Percentiles rank a stretch among this genome's conserved stretches.
Conservation (phyloP, 2,888 invertebrate species). For the Rhorus exstirpatorius region DNA sequence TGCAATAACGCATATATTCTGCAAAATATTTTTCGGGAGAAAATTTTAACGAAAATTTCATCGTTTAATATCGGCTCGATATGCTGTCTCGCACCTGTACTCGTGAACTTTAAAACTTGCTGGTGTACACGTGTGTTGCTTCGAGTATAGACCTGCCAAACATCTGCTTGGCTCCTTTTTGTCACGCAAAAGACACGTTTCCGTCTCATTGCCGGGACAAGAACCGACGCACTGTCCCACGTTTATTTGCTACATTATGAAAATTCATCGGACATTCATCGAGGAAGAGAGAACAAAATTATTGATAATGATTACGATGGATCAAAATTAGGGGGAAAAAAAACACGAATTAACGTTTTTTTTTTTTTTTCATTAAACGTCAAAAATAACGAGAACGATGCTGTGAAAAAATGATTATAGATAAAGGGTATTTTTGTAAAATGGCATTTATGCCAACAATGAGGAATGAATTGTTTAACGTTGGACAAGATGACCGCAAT, state of each 20-base stretch:
- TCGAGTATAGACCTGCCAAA: conserved; percentile 79
- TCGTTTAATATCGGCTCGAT: too few species aligned
- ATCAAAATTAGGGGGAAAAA: neutral
- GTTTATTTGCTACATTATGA: conserved; percentile 83
- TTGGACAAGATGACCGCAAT: too few species aligned
- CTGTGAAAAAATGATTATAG: too few species aligned
- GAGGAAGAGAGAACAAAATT: neutral
- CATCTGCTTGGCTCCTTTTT: conserved; percentile 83
- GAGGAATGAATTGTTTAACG: too few species aligned
- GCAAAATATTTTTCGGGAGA: too few species aligned
- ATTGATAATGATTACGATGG: too few species aligned
- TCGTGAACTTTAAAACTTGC: conserved; percentile 84
- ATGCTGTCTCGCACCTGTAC: too few species aligned
- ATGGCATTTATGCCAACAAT: neutral
- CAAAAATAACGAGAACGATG: too few species aligned
- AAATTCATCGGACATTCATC: neutral
- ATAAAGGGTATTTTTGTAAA: too few species aligned
- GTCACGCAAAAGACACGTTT: conserved; percentile 82
- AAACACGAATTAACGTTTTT: neutral
- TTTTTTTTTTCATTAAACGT: too few species aligned
- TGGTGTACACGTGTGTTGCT: conserved; percentile 81
- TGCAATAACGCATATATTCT: neutral
- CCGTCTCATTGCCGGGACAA: conserved; percentile 82
- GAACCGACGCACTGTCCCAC: conserved; percentile 85
- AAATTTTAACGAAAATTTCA: neutral